Conservation (phyloP, 2,113 vertebrate genomes). For the Ornithorhynchus anatinus region DNA sequence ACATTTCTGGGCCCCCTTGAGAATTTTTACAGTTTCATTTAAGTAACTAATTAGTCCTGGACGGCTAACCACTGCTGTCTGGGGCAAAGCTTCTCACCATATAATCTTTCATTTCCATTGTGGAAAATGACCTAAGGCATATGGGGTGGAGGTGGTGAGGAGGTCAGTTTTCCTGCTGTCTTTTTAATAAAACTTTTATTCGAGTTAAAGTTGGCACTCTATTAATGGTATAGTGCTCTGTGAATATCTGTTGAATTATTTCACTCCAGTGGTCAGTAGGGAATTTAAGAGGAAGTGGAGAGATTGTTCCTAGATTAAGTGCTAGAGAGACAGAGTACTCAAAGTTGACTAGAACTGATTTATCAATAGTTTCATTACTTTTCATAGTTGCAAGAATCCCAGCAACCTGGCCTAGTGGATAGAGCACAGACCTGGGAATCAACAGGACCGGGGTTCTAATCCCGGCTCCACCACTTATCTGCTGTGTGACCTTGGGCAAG, state of each 20-base stretch:
- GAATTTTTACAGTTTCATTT: constrained; percentile 71
- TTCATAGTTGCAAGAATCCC: too few relatives aligned
- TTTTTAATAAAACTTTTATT: constrained; percentile 45
- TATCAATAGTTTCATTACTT: too few relatives aligned
- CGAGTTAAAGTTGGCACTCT: constrained; percentile 16
- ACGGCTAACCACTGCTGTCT: constrained; percentile 70
- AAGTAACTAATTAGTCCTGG: constrained; percentile 69
- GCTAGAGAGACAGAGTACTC: too few relatives aligned
- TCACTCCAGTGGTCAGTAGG: constrained; percentile 1
- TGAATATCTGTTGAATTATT: background rate
- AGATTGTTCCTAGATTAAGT: too few relatives aligned
- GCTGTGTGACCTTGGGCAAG: too few relatives aligned
- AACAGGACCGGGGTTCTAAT: too few relatives aligned
- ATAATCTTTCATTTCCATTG: constrained; percentile 49
- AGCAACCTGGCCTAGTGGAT: too few relatives aligned
- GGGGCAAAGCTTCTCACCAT: constrained; percentile 41
- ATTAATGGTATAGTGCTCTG: background rate
- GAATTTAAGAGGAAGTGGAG: constrained; percentile 8
- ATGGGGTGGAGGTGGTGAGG: constrained; percentile 12
- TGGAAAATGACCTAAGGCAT: constrained; percentile 55
- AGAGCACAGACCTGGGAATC: too few relatives aligned
- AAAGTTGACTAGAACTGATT: too few relatives aligned
- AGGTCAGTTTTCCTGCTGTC: constrained; percentile 37
- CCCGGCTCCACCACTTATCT: too few relatives aligned
- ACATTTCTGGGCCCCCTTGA: constrained; percentile 72